Base-by-base conservation (phyloP, 2,888 invertebrate species). In the Pyrochroa serraticornis region DNA sequence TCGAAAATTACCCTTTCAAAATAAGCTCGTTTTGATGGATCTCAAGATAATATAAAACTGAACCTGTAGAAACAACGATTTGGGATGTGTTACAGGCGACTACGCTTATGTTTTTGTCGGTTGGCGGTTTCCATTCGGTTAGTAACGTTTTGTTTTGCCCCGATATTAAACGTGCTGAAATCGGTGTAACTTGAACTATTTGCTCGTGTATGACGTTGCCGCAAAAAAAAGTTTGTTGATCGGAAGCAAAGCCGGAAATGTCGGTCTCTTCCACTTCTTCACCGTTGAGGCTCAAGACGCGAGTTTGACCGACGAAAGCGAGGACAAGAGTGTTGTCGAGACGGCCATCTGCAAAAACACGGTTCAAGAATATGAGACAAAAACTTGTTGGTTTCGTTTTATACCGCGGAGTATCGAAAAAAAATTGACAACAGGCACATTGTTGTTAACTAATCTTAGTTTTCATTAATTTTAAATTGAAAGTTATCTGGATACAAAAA, bases 241-340 rank as follows among this genome's bases (percentile, higher is more conserved):
- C 93, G 1, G 92, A 88, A 22, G 93, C 86, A 76, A 98, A 95
- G 0, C 97, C 97, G 50, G 89, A 84, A 65, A 97, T 89, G 72
- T 97, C 96, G 0, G 95, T 96, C 79, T 99, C 98, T 77, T 99
- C 98, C 0, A 98, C 96, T 79, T 98, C 98, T 75, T 98, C 98
- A 0, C 96, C 97, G 66, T 88, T 93, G 38, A 98, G 79, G 63
- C 91, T 90, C 39, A 97, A 81, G 10, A 96, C 91, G 67, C 96
- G 87, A 0, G 97, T 97, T 75, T 97, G 96, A 3, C 96, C 97
- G n/a, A 97, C 96, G 79, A 98, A 97, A 1, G 97, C 89, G 42
- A 99, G 81, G 0, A 98, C 94, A 8, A 99, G 82, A 1, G 95
- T 95, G 75, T 98, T 96, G 77, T 97, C 95, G 42, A 77, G 50